A percentile compares a stretch with the other conserved stretches of the same genome.
phyloP scores from a whole-genome alignment of 2,888 invertebrate genomes.

The Coelinius sp. region DNA sequence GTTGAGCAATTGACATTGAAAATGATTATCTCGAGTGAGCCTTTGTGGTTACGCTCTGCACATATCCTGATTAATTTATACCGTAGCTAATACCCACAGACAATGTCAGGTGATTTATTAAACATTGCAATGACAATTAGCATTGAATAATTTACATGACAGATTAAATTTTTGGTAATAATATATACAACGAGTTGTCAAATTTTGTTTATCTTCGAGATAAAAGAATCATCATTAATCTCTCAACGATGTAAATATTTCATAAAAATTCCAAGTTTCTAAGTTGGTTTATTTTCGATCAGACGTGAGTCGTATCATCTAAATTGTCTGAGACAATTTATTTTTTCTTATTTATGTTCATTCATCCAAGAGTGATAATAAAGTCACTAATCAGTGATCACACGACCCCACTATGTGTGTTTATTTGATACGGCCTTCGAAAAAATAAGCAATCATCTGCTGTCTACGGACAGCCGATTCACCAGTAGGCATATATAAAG shows the following conservation, averaged over 20 bases:
- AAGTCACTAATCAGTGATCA: background rate
- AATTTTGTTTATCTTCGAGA: background rate
- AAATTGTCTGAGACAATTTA: no score
- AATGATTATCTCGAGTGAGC: background rate
- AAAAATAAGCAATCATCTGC: background rate
- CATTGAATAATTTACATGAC: background rate
- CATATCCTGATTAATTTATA: background rate
- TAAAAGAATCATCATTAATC: background rate
- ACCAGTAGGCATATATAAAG: conserved; percentile 30
- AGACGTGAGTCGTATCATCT: no score
- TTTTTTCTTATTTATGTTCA: background rate
- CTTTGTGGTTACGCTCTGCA: background rate
- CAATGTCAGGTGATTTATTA: background rate
- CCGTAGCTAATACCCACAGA: background rate
- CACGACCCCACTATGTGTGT: conserved; percentile 19
- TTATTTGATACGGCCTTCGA: conserved; percentile 19
- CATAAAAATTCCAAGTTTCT: background rate
- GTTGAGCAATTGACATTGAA: conserved; percentile 1
- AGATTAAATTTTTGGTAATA: no score
- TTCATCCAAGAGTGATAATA: background rate
- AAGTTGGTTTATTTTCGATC: no score
- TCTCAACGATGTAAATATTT: background rate
- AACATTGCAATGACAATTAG: background rate
- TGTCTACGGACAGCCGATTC: background rate
- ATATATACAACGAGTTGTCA: background rate